Base-by-base conservation (phyloP, 2,797 vertebrate species). In the Erethizon dorsatum region DNA sequence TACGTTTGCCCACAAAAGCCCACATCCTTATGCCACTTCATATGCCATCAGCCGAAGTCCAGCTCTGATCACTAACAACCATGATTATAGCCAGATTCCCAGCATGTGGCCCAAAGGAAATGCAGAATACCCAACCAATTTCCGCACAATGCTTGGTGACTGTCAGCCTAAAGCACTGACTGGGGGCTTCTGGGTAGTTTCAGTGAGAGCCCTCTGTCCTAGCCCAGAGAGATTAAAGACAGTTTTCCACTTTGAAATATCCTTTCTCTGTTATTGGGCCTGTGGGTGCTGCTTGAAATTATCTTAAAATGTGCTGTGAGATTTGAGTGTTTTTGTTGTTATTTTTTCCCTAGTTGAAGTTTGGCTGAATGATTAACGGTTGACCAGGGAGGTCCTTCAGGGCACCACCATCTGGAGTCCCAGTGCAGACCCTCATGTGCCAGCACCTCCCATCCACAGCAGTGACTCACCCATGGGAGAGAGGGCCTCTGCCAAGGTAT, bases 21-120 rank as follows among this genome's bases (percentile, higher is more conserved):
- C 88, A 22, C 52, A 59, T 88, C 41, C 67, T 94, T n/a, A 37
- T 37, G 41, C 65, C 31, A 56, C 85, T 92, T 97, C 71, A 94
- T 47, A 52, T 3, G 52, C 88, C 88, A 73, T 79, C 88, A 92
- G 18, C 88, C 78, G 31, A 88, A 91, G 50, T 78, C 95, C 3
- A 0, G 52, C 83, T 96, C 94, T 92, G 94, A 94, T 95, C 92
- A 94, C 24, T 94, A 95, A 89, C 71, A 69, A 24, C n/a, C 54
- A 47, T 79, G 67, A 93, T 88, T 88, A 59, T 45, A 96, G 80
- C 90, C 90, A 93, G 90, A 84, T 92, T 90, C 57, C 37, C 80
- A 57, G 92, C 88, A 86, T 88, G 93, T 73, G 85, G 85, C 79
- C 82, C 84, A 87, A 37, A 95, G 92, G 91, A 96, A 93, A 92